Conservation (phyloP, 2,113 vertebrate genomes). For the Craseonycteris thonglongyai region DNA sequence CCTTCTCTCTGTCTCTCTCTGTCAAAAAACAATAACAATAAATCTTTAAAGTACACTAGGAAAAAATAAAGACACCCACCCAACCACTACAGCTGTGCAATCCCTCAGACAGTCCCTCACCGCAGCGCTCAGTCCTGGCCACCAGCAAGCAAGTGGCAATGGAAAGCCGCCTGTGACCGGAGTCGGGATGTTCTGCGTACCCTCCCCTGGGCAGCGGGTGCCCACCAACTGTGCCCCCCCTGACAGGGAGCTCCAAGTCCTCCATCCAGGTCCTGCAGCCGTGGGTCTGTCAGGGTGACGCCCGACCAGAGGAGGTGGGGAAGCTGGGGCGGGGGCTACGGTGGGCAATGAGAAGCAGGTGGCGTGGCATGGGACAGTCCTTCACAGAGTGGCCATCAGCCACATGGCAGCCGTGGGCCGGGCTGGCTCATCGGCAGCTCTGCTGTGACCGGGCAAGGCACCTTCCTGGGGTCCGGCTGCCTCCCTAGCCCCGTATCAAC, state of each 20-base stretch:
- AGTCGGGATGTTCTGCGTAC: neutral
- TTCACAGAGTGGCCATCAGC: neutral
- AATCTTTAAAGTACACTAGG: too few relatives aligned
- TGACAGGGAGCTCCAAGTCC: neutral
- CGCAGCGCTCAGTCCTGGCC: neutral
- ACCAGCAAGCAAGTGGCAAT: neutral
- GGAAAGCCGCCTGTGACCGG: neutral
- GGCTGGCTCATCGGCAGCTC: neutral
- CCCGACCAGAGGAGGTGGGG: neutral
- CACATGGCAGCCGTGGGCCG: neutral
- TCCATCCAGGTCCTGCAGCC: neutral
- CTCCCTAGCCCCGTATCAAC: neutral
- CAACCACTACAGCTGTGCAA: neutral
- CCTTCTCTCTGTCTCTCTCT: too few relatives aligned
- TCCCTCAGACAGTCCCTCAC: neutral
- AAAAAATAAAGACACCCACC: neutral
- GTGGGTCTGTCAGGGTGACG: neutral
- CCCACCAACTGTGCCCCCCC: neutral
- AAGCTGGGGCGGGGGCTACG: neutral
- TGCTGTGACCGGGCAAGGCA: neutral
- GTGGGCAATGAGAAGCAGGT: fast-evolving
- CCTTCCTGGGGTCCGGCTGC: neutral
- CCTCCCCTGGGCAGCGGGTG: neutral
- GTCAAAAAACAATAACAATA: too few relatives aligned
- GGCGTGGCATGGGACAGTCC: neutral